Base-by-base conservation (phyloP, 2,888 invertebrate genomes). In the Eilema depressum region DNA sequence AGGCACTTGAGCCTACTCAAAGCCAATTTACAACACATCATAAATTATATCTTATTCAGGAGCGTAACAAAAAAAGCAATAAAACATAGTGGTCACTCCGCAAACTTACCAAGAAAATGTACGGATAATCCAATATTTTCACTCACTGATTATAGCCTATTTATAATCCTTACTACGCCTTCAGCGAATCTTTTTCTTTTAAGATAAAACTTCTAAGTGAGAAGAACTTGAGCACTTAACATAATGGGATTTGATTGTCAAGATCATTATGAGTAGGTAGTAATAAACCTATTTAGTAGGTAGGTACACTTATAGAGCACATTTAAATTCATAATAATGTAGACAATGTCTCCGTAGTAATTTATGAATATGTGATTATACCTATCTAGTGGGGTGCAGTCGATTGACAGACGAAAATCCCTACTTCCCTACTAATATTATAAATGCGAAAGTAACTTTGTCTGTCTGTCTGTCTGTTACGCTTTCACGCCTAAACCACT, bases 41-140 rank as follows among this genome's bases (percentile, higher is more conserved):
- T 71, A 71, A 71, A 71, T 71, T 67, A 63, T 37, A 61, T 61
- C 53, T 60, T 61, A 64, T 68, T 71, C 63, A 68, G 37, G 37
- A 23, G 26, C 20, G 37, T 20, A 33, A 64, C 61, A 68, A 30
- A 37, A 67, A 70, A 64, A 57, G 12, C 47, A 11, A 72, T 72
- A 66, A 66, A 68, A 63, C 69, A 69, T 66, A 72, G 61, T 59
- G 63, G 62, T 63, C 66, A 60, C 65, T 70, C 33, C 20, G 41
- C 47, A 68, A 70, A 70, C 53, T 70, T 64, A 68, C 65, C 25
- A 62, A 66, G 66, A 68, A 74, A 68, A 70, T 62, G 57, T 68
- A 68, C 28, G 23, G 63, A 66, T 70, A 74, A 74, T 70, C 63
- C 66, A 68, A 74, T 68, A 70, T 74, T 70, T 74, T 68, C 66